Evolutionary conservation across 1,140 invertebrate genomes (phyloP).

Genomic region (Macrobrachium rosenbergii): DNA sequence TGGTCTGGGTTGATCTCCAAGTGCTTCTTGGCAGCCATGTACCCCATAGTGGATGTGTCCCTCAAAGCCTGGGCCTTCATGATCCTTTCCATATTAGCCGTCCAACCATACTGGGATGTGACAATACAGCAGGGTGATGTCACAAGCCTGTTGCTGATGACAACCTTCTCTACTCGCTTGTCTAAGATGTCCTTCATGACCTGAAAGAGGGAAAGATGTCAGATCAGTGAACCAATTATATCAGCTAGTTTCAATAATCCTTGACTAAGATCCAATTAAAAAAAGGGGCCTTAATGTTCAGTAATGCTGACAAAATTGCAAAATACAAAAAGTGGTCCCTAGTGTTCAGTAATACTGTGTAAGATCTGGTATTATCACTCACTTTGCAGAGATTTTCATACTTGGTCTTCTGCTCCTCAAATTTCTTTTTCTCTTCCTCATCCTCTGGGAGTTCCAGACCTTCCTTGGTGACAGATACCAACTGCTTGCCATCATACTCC

Average conservation of each 20-base stretch:
- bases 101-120: conserved; percentile 98
- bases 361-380: conserved; percentile 83
- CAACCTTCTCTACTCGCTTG: conserved; percentile 97
- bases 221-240: too few relatives aligned
- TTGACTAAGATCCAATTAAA: too few relatives aligned
- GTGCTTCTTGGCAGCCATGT: conserved; percentile 97
- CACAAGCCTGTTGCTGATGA: conserved; percentile 92
- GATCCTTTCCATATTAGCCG: conserved; percentile 98
- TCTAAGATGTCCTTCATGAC: conserved; percentile 96
- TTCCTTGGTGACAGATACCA: conserved; percentile 98
- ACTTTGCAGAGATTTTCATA: conserved; percentile 93
- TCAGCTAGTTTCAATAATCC: too few relatives aligned
- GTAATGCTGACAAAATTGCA: too few relatives aligned
- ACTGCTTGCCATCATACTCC: conserved; percentile 95
- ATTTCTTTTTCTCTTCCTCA: conserved; percentile 96
- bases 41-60: conserved; percentile 96
- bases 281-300: too few relatives aligned
- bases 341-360: too few relatives aligned
- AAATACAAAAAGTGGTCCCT: too few relatives aligned
- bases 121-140: conserved; percentile 99
- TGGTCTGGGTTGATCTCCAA: conserved; percentile 98
- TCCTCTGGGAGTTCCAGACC: conserved; percentile 96
- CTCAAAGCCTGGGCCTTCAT: conserved; percentile 97
- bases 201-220: too few relatives aligned
- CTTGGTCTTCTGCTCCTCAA: conserved; percentile 94